phyloP scores from a whole-genome alignment of 2,797 vertebrate species.

The Rhinoraja longicauda region DNA sequence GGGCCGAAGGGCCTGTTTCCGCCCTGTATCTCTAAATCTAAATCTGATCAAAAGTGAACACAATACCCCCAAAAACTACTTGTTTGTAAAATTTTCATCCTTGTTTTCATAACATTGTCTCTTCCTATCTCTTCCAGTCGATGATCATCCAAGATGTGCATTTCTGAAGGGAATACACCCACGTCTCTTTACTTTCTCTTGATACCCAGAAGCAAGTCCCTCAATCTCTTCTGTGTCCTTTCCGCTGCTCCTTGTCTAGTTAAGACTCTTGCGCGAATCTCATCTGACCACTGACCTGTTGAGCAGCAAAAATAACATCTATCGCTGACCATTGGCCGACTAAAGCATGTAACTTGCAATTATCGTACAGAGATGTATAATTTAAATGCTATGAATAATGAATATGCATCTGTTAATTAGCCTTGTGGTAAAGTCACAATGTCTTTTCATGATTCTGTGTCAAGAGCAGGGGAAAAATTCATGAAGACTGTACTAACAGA shows the following conservation, averaged over 20 bases:
- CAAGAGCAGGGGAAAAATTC: background rate
- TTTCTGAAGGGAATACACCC: background rate
- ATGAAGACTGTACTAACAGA: constrained; percentile 24
- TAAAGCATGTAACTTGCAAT: background rate
- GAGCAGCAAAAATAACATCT: background rate
- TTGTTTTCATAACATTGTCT: no score
- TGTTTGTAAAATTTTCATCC: no score
- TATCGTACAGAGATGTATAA: background rate
- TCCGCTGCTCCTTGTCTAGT: background rate
- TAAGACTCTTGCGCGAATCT: no score
- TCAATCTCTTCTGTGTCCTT: background rate
- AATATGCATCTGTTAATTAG: background rate
- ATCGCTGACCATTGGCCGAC: background rate
- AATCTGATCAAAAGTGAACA: no score
- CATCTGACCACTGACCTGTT: background rate
- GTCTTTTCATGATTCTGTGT: background rate
- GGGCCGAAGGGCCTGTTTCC: no score
- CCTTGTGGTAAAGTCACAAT: background rate
- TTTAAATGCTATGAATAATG: constrained; percentile 10
- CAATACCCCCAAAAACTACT: no score
- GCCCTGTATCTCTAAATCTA: no score
- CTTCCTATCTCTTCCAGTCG: no score
- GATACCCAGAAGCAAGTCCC: background rate
- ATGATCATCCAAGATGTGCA: background rate
- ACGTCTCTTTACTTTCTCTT: background rate